A percentile compares a stretch with the other conserved stretches of the same genome.
Conservation (phyloP, 1,140 invertebrate genomes). For the Camponotus floridanus region DNA sequence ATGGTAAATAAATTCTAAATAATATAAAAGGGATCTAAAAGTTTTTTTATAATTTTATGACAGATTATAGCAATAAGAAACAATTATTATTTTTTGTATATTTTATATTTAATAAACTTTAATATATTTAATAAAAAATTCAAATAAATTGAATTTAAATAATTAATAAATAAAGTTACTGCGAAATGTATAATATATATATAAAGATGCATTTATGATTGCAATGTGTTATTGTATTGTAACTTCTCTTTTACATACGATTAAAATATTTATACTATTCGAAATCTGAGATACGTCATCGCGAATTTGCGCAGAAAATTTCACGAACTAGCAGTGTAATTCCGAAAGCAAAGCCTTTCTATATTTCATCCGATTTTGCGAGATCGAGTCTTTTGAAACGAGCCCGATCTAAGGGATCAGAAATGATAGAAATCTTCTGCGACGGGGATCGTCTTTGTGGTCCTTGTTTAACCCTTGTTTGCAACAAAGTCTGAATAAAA, state of each 20-base stretch:
- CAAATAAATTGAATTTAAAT: neutral
- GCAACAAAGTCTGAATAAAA: constrained; percentile 68
- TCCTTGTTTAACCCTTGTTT: constrained; percentile 44
- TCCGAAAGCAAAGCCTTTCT: neutral
- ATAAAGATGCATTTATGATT: constrained; percentile 29
- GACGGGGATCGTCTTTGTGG: neutral
- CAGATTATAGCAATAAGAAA: neutral
- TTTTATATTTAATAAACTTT: constrained; percentile 10
- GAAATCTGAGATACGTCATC: neutral
- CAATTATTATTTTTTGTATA: neutral
- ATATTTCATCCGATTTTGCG: constrained; percentile 5
- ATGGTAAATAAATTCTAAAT: neutral
- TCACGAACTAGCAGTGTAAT: neutral
- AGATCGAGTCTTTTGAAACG: neutral
- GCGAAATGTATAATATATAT: neutral
- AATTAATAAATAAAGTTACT: neutral
- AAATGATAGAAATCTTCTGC: neutral
- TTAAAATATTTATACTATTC: constrained; percentile 1
- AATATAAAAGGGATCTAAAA: neutral
- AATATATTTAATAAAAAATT: neutral
- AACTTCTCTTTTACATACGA: neutral
- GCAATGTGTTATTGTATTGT: neutral
- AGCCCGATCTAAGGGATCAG: neutral
- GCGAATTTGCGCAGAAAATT: neutral
- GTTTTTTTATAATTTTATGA: neutral